phyloP scores from a whole-genome alignment of 2,888 invertebrate species.

The Leucoptera coffeella region DNA sequence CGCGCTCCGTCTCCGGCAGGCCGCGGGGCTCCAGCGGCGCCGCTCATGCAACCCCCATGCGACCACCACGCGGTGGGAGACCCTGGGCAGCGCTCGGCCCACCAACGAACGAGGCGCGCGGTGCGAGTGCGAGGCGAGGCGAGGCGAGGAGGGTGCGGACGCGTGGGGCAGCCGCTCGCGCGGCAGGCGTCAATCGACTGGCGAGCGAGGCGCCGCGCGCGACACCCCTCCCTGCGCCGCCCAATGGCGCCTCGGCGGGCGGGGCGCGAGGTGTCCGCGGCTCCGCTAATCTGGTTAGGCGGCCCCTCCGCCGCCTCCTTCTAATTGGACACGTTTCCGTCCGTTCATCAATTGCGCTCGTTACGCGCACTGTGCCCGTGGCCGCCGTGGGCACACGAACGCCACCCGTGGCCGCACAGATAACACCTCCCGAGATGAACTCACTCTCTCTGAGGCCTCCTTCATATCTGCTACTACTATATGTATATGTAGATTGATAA shows the following conservation, averaged over 20 bases:
- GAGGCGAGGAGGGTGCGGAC: no score
- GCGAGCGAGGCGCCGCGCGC: slow-evolving; percentile 47
- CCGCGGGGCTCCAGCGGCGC: slow-evolving; percentile 56
- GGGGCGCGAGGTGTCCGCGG: slow-evolving; percentile 13
- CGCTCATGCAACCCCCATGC: slow-evolving; percentile 50
- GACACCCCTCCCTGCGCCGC: slow-evolving; percentile 49
- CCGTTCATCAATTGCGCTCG: slow-evolving; percentile 49
- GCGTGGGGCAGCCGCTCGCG: slow-evolving; percentile 42
- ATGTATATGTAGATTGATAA: no score
- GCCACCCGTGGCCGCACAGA: no score
- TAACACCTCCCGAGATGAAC: no score
- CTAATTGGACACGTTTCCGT: slow-evolving; percentile 53
- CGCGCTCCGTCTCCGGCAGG: slow-evolving; percentile 46
- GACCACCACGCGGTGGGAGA: slow-evolving; percentile 28
- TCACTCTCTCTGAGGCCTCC: no score
- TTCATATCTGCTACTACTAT: no score
- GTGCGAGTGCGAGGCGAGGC: slow-evolving; percentile 12
- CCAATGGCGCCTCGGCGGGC: slow-evolving; percentile 23
- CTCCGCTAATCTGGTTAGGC: slow-evolving; percentile 41
- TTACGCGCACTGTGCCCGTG: slow-evolving; percentile 39
- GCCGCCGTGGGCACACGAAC: no score
- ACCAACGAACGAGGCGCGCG: no score
- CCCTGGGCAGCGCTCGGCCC: no score
- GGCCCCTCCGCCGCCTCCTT: slow-evolving; percentile 37
- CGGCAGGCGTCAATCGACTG: slow-evolving; percentile 48